Evolutionary conservation across 2,113 vertebrate genomes (phyloP).

Genomic region (Aldabrachelys gigantea): DNA sequence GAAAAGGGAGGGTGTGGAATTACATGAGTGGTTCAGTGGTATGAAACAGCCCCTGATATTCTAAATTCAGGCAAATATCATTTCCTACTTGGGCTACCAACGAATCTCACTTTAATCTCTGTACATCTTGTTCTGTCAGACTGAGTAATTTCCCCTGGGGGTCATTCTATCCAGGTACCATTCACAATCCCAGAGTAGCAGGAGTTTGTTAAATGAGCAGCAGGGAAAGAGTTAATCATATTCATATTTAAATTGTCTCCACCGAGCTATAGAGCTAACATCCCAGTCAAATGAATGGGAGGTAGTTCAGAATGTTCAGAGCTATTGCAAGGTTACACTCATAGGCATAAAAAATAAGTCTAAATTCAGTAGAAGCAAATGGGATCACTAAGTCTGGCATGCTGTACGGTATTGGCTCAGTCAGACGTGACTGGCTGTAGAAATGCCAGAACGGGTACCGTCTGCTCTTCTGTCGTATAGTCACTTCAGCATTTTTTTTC

Average conservation of each 20-base stretch:
- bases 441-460: not conserved
- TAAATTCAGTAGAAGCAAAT: not conserved
- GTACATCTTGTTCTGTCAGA: not conserved
- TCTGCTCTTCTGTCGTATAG: not conserved
- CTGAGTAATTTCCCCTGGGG: not conserved
- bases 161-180: not conserved
- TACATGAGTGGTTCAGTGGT: not conserved
- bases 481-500: not conserved
- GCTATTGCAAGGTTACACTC: not conserved
- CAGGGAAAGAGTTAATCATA: not conserved
- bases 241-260: not conserved
- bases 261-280: not conserved
- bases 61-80: not conserved
- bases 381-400: not conserved
- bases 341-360: not conserved
- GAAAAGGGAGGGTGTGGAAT: not conserved
- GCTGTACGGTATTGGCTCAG: not conserved
- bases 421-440: not conserved
- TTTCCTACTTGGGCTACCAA: not conserved
- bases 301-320: not conserved
- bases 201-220: not conserved
- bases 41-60: not conserved
- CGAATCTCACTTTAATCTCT: not conserved
- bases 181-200: not conserved
- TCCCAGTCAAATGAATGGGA: not conserved